phyloP scores from a whole-genome alignment of 1,140 invertebrate genomes.

The Conopomorpha cramerella region DNA sequence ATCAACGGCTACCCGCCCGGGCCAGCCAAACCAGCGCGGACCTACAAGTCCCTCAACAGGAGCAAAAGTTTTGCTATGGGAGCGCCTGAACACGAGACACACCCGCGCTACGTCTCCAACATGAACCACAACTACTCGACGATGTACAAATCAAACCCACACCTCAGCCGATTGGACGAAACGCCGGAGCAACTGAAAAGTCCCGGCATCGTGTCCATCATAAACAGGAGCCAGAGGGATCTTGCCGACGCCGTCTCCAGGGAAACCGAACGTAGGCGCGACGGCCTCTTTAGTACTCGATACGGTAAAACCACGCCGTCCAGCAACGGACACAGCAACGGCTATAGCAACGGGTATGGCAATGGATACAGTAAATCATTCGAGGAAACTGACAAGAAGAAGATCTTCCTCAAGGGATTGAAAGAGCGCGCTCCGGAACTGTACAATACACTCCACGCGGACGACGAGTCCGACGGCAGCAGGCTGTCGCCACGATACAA shows the following conservation, averaged over 20 bases:
- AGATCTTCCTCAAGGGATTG: constrained; percentile 72
- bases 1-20: constrained; percentile 55
- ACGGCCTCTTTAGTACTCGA: constrained; percentile 55
- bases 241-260: constrained; percentile 60
- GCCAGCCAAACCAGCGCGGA: constrained; percentile 74
- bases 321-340: constrained; percentile 49
- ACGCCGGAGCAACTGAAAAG: constrained; percentile 77
- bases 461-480: constrained; percentile 60
- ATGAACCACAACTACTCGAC: constrained; percentile 51
- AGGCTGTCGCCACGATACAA: constrained; percentile 43
- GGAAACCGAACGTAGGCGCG: constrained; percentile 50
- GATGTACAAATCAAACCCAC: constrained; percentile 77
- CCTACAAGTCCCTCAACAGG: constrained; percentile 75
- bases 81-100: constrained; percentile 50
- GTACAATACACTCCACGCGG: constrained; percentile 70
- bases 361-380: no score
- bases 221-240: constrained; percentile 79
- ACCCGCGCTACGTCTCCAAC: constrained; percentile 43
- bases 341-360: constrained; percentile 38
- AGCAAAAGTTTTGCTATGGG: constrained; percentile 87
- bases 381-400: constrained; percentile 66
- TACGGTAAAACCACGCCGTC: constrained; percentile 59
- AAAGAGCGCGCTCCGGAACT: constrained; percentile 76
- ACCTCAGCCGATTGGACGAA: constrained; percentile 70
- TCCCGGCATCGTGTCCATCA: constrained; percentile 81